A percentile compares a stretch with the other conserved stretches of the same genome.
Conservation (phyloP, 2,797 vertebrate genomes). For the Lagodon rhomboides region DNA sequence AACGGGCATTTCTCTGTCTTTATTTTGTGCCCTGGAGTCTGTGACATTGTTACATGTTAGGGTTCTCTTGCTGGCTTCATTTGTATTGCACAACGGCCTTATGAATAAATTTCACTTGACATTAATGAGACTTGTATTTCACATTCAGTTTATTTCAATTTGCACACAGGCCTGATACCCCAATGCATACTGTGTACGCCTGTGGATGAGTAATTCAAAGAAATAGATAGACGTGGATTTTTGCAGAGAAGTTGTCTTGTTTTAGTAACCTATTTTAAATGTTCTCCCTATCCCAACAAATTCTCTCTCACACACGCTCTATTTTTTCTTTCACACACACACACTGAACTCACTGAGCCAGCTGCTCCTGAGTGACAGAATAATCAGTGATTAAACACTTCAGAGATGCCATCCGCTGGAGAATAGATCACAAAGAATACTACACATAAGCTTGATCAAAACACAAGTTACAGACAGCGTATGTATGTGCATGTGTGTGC, state of each 20-base stretch:
- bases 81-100: background rate
- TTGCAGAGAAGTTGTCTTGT: background rate
- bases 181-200: background rate
- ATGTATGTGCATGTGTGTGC: background rate
- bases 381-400: conserved; percentile 66
- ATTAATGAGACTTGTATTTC: conserved; percentile 20
- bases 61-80: background rate
- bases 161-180: background rate
- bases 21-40: background rate
- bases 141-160: conserved; percentile 10
- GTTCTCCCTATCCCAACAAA: background rate
- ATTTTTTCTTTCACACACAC: background rate
- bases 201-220: background rate
- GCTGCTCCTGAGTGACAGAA: conserved; percentile 54
- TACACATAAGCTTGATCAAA: conserved; percentile 37
- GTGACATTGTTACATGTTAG: background rate
- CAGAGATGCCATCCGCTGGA: conserved; percentile 49
- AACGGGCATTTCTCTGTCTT: background rate
- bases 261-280: conserved; percentile 2
- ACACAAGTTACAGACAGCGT: conserved; percentile 2
- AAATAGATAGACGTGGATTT: background rate
- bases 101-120: conserved; percentile 20
- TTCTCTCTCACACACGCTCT: no score
- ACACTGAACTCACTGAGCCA: conserved; percentile 22
- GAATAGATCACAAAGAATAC: conserved; percentile 52